Conservation (phyloP, 2,797 vertebrate species). For the Telmatherina bonti region DNA sequence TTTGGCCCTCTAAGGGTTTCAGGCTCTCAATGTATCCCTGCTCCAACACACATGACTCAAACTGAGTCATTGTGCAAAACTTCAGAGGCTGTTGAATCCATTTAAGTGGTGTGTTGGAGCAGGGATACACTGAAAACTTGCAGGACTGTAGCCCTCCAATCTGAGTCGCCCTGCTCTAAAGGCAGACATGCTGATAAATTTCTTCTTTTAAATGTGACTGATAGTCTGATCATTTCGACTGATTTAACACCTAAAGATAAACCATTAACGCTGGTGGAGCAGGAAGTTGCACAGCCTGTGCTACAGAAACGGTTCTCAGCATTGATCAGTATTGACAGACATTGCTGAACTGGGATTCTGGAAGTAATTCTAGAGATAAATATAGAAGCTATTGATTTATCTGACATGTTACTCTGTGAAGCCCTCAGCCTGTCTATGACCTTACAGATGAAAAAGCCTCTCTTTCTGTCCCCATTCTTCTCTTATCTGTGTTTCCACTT, state of each 20-base stretch:
- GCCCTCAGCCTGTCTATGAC: constrained; percentile 6
- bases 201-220: no score
- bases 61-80: no score
- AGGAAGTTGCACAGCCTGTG: constrained; percentile 21
- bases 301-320: neutral
- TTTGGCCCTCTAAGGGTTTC: no score
- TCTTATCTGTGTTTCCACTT: constrained; percentile 15
- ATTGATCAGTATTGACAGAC: constrained; percentile 50
- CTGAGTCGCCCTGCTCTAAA: no score
- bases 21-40: no score
- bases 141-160: no score
- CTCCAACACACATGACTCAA: no score
- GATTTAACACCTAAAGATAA: neutral
- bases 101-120: no score
- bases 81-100: no score
- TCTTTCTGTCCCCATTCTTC: neutral
- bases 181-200: neutral
- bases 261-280: neutral
- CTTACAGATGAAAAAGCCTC: constrained; percentile 4
- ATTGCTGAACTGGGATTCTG: constrained; percentile 48
- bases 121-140: no score
- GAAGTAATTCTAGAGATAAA: constrained; percentile 15
- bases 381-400: constrained; percentile 39
- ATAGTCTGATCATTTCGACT: neutral
- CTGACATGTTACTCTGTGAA: constrained; percentile 18